Conservation (phyloP, 2,797 vertebrate species). For the Hippocampus kuda region DNA sequence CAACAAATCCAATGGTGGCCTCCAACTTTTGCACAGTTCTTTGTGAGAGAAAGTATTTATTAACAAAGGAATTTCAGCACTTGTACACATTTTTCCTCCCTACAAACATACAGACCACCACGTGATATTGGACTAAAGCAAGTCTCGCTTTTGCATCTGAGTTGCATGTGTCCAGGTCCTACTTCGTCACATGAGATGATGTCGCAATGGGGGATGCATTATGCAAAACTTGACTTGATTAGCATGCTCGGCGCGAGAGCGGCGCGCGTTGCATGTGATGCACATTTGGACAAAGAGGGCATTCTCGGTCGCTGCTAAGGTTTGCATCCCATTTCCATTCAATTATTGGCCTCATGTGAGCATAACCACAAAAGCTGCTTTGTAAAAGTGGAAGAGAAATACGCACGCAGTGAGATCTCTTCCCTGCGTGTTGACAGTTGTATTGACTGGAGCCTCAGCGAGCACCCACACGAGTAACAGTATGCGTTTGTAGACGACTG, state of each 20-base stretch:
- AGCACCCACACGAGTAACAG: neutral
- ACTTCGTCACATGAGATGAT: conserved; percentile 21
- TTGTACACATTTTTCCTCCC: too few relatives aligned
- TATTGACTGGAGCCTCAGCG: conserved; percentile 15
- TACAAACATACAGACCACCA: neutral
- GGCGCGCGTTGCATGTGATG: neutral
- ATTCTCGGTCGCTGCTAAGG: neutral
- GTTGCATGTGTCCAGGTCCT: neutral
- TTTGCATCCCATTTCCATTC: conserved; percentile 42
- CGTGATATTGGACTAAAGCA: neutral
- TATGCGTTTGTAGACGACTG: neutral
- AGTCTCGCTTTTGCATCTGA: neutral
- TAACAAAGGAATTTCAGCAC: too few relatives aligned
- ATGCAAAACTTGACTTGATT: conserved; percentile 22
- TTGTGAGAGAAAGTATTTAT: too few relatives aligned
- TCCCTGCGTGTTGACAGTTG: conserved; percentile 1
- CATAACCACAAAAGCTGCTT: conserved; percentile 16
- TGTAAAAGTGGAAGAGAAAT: conserved; percentile 8
- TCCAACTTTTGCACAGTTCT: too few relatives aligned
- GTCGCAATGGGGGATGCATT: conserved; percentile 22
- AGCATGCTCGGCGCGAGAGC: neutral
- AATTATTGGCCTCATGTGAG: conserved; percentile 16
- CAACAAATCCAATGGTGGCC: neutral
- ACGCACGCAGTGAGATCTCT: neutral
- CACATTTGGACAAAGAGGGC: neutral